These are phyloP conservation scores for Andrena dorsata DNA, from an alignment of 2,888 invertebrate species.

Conservation along the genomic window DNA sequence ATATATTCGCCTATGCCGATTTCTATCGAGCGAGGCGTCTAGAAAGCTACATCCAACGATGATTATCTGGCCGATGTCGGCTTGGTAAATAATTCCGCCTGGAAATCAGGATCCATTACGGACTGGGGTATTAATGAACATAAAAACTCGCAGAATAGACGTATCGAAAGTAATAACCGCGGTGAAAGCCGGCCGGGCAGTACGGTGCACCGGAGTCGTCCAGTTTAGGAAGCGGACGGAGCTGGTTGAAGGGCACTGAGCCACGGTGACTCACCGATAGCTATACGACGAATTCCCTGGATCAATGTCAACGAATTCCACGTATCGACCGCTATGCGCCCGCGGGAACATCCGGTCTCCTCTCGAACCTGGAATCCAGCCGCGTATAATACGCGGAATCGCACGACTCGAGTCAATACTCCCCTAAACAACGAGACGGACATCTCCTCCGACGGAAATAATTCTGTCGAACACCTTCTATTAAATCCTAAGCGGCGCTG, in stretches of 20 bases:
- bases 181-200: constrained; percentile 17
- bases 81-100: constrained; percentile 27
- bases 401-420: background rate
- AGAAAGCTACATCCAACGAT: constrained; percentile 4
- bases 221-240: constrained; percentile 60
- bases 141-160: background rate
- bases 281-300: constrained; percentile 60
- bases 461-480: background rate
- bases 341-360: constrained; percentile 39
- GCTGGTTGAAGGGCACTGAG: constrained; percentile 67
- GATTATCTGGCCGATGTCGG: background rate
- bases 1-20: background rate
- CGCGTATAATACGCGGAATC: background rate
- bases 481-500: background rate
- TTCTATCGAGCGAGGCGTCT: background rate
- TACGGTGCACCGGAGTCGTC: constrained; percentile 23
- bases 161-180: constrained; percentile 5
- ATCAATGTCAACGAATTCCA: constrained; percentile 70
- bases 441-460: background rate
- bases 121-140: background rate
- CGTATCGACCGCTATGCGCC: constrained; percentile 56
- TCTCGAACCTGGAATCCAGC: constrained; percentile 34
- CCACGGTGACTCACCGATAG: constrained; percentile 69
- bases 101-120: background rate
- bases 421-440: background rate